These are phyloP conservation scores for Magallana gigas DNA, from an alignment of 1,140 invertebrate species.

Conservation along the genomic window DNA sequence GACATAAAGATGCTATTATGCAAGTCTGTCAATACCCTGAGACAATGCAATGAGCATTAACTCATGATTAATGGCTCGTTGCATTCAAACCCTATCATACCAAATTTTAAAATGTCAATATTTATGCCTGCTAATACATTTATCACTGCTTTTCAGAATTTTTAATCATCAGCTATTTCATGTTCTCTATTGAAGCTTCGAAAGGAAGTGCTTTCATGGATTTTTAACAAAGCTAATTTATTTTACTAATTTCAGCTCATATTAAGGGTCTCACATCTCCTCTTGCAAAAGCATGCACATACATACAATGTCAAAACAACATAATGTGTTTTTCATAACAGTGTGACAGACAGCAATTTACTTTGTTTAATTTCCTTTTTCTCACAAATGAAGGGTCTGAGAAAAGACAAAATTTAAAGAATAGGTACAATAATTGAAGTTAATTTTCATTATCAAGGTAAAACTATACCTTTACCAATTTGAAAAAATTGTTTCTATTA, in stretches of 20 bases:
- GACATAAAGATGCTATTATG: conserved; percentile 22
- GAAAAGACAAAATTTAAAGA: conserved; percentile 10
- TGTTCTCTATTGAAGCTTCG: conserved; percentile 7
- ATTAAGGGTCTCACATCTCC: neutral
- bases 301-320: neutral
- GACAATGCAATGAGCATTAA: conserved; percentile 26
- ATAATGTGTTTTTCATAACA: conserved; percentile 36
- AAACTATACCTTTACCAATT: neutral
- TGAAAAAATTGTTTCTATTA: neutral
- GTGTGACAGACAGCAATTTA: conserved; percentile 14
- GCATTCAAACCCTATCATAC: conserved; percentile 18
- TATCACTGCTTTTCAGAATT: conserved; percentile 36
- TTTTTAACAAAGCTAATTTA: conserved; percentile 37
- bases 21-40: conserved; percentile 16
- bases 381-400: neutral
- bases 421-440: conserved; percentile 26
- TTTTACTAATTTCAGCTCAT: conserved; percentile 16
- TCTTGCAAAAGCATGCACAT: no score
- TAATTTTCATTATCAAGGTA: conserved; percentile 32
- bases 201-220: conserved; percentile 33
- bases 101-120: conserved; percentile 26
- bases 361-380: neutral
- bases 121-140: conserved; percentile 32
- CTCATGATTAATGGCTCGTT: neutral
- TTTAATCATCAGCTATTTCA: conserved; percentile 26